Percentiles rank a stretch among this genome's conserved stretches.
Evolutionary conservation across 2,888 invertebrate species (phyloP).

Genomic region (Zelleria hepariella): DNA sequence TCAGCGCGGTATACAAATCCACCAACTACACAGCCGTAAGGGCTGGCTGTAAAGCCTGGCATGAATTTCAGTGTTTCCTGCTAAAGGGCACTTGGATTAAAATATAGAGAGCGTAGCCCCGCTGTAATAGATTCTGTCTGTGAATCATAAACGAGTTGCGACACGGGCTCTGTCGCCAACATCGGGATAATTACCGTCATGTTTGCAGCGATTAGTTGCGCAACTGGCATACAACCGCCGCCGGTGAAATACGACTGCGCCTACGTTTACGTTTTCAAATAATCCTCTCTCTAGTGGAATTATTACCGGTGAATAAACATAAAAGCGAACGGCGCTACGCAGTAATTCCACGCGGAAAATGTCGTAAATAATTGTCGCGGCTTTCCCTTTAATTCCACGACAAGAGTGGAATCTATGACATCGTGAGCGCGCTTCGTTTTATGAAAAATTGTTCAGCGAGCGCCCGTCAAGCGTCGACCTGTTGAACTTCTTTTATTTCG

Average conservation of each 20-base stretch:
- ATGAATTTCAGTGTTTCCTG: neutral
- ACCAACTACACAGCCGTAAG: neutral
- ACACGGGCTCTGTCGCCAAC: constrained; percentile 18
- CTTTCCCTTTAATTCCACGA: constrained; percentile 49
- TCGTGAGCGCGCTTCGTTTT: constrained; percentile 25
- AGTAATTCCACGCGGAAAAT: constrained; percentile 48
- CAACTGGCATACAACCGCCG: constrained; percentile 43
- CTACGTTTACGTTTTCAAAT: constrained; percentile 58
- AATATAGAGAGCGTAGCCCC: neutral
- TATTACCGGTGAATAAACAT: constrained; percentile 61
- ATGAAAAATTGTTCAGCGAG: constrained; percentile 31
- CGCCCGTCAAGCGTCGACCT: constrained; percentile 15
- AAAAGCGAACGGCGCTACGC: constrained; percentile 28
- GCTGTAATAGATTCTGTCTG: constrained; percentile 29
- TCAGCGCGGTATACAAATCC: neutral
- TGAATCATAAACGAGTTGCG: constrained; percentile 41
- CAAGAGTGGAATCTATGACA: constrained; percentile 49
- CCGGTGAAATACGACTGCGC: constrained; percentile 51
- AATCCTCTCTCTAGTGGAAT: constrained; percentile 50
- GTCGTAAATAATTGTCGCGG: constrained; percentile 59
- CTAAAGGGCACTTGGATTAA: neutral
- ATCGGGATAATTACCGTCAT: constrained; percentile 47
- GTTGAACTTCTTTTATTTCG: constrained; percentile 14
- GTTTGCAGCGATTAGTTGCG: constrained; percentile 56
- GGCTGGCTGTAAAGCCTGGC: neutral